These are phyloP conservation scores for Catocala sponsa DNA, from an alignment of 2,888 invertebrate species.

Conservation along the genomic window DNA sequence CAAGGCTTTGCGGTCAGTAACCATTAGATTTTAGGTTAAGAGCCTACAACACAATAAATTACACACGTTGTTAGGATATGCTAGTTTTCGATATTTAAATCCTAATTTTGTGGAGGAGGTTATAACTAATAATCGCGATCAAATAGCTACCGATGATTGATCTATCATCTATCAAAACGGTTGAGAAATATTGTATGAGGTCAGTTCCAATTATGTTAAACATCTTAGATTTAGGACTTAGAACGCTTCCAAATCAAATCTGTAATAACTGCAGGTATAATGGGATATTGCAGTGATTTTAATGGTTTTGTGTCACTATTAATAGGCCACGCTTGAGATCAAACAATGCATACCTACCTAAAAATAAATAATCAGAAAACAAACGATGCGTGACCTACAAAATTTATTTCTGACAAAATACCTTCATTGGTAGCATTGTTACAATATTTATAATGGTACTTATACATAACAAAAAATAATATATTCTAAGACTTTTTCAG, in stretches of 20 bases:
- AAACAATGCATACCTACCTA: too few relatives aligned
- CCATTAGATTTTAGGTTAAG: conserved; percentile 21
- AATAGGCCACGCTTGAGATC: too few relatives aligned
- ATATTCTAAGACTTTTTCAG: too few relatives aligned
- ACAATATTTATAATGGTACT: too few relatives aligned
- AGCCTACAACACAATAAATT: not conserved
- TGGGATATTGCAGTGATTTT: too few relatives aligned
- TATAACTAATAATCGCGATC: conserved; percentile 3
- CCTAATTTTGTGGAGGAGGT: conserved; percentile 4
- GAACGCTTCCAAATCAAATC: not conserved
- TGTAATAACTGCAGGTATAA: too few relatives aligned
- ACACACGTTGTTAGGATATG: conserved; percentile 1
- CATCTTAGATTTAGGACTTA: too few relatives aligned
- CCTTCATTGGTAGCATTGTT: too few relatives aligned
- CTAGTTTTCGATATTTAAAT: not conserved
- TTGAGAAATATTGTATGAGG: not conserved
- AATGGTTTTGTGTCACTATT: not conserved
- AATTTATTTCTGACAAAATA: too few relatives aligned
- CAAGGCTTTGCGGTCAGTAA: conserved; percentile 9
- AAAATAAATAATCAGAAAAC: too few relatives aligned
- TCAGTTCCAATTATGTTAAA: not conserved
- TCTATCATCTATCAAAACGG: not conserved
- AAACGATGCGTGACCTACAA: too few relatives aligned
- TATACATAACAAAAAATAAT: too few relatives aligned
- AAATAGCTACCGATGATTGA: conserved; percentile 6